Evolutionary conservation across 2,797 vertebrate genomes (phyloP), one percentile per base, ranked within the genome.

Genomic region (Cuniculus paca): DNA sequence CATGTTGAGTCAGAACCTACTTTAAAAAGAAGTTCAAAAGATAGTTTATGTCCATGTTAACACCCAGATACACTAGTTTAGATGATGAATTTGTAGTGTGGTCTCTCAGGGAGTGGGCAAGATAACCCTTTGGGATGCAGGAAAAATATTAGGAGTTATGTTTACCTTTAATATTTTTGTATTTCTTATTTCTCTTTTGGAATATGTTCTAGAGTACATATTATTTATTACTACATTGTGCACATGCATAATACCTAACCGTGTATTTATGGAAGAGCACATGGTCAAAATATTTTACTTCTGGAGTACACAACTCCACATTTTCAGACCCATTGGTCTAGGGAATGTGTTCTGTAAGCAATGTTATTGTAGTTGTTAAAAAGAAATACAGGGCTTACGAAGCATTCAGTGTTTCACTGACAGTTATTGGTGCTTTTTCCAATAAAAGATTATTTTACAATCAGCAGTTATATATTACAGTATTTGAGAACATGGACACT

Each of bases 111-210:
- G 26, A 56, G 8, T 42, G 56, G 56, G 45, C 20, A 68, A 61
- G 39, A 28, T 58, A 83, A 83, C 36, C 60, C 19, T 95, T 72
- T 80, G 58, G 42, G 36, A 82, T 48, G 5, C 7, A 39, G 13
- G 42, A 42, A 83, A 60, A 79, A 60, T 89, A 70, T 58, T 88
- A 68, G 28, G 2, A 52, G 2, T 94, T 84, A 13, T 2, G 6
- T 77, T 95, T 56, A 48, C 45, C 93, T 88, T 94, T 60, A 54
- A 88, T 58, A 61, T 88, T n/a, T 65, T 88, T n/a, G 19, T 52
- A 78, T 50, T 31, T 90, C 77, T 87, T 60, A 20, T 86, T 94
- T 95, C 17, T 65, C 34, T 86, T 94, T 89, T 56, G 36, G 17
- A 58, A 10, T 83, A 7, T 81, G 4, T 68, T 90, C 48, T 93